Evolutionary conservation across 1,140 invertebrate species (phyloP), one percentile per base, ranked within the genome.

Genomic region (Mesaphorura yosii): DNA sequence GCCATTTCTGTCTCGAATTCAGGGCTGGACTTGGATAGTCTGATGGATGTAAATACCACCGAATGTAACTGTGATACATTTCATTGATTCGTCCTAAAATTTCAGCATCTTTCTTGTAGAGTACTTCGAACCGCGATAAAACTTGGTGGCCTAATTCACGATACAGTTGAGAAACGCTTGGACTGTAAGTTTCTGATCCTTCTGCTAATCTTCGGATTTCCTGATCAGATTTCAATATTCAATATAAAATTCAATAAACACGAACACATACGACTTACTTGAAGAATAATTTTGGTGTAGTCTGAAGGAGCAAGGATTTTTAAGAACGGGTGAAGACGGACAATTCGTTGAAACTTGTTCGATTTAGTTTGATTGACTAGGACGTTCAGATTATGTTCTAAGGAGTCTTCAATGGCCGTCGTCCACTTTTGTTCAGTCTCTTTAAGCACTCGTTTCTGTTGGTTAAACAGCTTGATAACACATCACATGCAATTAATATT

Each of bases 181-280:
- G 81, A 68, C 86, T 89, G 67, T 81, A 91, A 0, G 77, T 78
- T 64, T 88, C 84, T 0, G 86, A 88, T 2, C 80, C 81, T 61
- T 81, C 74, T 0, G 80, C 78, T 15, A 90, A 60, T 53, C 77
- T 76, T 49, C 70, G 72, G 4, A 86, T 73, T 70, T 88, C 83
- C 65, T 76, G 69, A 53, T 81, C 7, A 23, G 25, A 34, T 51
- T 23, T 37, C 40, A 25, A 27, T 2, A n/a, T 31, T 44, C 26
- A 42, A 23, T 15, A 23, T 23, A 29, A 37, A 48, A 20, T 37
- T 22, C 17, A 27, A 14, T 47, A 14, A 37, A 22, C 38, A 17
- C 29, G 17, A 39, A 26, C 25, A 22, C 34, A 14, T 31, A 48
- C 7, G 64, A 75, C 73, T 65, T 70, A 65, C 38, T 72, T 63